Base-by-base conservation (phyloP, 2,888 invertebrate species). In the Lacanobia wlatinum region DNA sequence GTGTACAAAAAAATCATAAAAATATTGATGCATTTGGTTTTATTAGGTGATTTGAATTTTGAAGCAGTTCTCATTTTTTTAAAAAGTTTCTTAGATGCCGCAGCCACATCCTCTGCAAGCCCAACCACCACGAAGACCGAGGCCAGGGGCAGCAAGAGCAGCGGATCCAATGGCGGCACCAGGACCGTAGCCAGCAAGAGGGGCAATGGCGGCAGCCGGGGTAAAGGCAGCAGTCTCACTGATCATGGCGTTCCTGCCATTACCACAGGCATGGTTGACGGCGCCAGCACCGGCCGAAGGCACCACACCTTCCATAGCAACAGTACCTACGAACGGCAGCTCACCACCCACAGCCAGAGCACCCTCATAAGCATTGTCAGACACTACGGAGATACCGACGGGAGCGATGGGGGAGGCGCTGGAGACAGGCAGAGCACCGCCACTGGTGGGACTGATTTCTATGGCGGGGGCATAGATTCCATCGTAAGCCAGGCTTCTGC, bases 261-360 rank as follows among this genome's bases (percentile, higher is more conserved):
- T 82, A 40, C 92, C 93, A 58, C 92, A 92, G 7, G 90, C 88
- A 67, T 93, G 90, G 0, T 87, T 79, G n/a, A 92, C 87, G 4
- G 82, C 82, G 14, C 90, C 91, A 58, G 85, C 70, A 10, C 93
- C 92, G 70, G 84, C 85, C 70, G 92, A 90, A 38, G 87, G 87
- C 18, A 92, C 87, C 38, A 75, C 73, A 23, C 92, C 93, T 16
- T 91, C 86, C 83, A 91, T 92, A 46, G 76, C 78, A 23, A 92
- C 91, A 56, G 87, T 86, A 34, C 91, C 90, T 56, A 88, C 73
- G 72, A 91, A 87, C 52, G 91, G 90, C 52, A 90, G 78, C 71
- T 88, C 86, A n/a, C 91, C 90, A n/a, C 78, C 82, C 43, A 89
- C 88, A 2, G 80, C 86, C 23, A 90, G 21, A 34, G 46, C 0